A percentile compares a stretch with the other conserved stretches of the same genome.
Evolutionary conservation across 2,888 invertebrate genomes (phyloP).

Genomic region (Drosophila silvestris): DNA sequence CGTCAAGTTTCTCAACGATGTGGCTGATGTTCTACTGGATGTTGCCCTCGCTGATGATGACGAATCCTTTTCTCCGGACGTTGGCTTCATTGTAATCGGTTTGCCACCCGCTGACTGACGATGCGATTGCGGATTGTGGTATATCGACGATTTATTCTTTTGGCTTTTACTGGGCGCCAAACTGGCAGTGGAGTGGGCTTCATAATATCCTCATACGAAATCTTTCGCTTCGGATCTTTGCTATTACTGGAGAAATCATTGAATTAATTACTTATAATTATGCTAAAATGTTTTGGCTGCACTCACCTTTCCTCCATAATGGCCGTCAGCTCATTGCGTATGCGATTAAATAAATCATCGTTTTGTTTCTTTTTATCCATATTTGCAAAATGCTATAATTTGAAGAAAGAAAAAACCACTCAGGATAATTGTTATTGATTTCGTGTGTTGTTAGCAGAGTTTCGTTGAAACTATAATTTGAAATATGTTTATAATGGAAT

Average conservation of each 20-base stretch:
- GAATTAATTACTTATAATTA: background rate
- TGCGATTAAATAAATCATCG: conserved; percentile 66
- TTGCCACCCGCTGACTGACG: conserved; percentile 41
- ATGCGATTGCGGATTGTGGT: conserved; percentile 28
- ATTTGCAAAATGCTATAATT: conserved; percentile 35
- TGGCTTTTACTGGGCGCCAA: conserved; percentile 11
- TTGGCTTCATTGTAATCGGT: conserved; percentile 53
- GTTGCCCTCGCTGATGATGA: conserved; percentile 11
- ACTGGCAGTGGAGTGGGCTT: conserved; percentile 44
- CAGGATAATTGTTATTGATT: conserved; percentile 13
- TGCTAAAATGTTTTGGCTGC: background rate
- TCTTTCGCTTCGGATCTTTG: conserved; percentile 41
- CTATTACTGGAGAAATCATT: conserved; percentile 30
- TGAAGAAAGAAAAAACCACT: background rate
- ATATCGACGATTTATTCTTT: conserved; percentile 18
- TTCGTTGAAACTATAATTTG: conserved; percentile 6
- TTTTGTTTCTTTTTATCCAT: conserved; percentile 54
- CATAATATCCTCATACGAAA: conserved; percentile 45
- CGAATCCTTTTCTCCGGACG: conserved; percentile 1
- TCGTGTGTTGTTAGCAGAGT: conserved; percentile 1
- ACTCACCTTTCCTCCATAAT: conserved; percentile 72
- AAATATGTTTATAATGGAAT: conserved; percentile 4
- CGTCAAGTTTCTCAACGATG: conserved; percentile 15
- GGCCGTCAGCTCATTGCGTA: conserved; percentile 72
- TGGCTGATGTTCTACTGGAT: conserved; percentile 13